Conservation (phyloP, 1,140 invertebrate genomes). For the Trichonephila clavata region DNA sequence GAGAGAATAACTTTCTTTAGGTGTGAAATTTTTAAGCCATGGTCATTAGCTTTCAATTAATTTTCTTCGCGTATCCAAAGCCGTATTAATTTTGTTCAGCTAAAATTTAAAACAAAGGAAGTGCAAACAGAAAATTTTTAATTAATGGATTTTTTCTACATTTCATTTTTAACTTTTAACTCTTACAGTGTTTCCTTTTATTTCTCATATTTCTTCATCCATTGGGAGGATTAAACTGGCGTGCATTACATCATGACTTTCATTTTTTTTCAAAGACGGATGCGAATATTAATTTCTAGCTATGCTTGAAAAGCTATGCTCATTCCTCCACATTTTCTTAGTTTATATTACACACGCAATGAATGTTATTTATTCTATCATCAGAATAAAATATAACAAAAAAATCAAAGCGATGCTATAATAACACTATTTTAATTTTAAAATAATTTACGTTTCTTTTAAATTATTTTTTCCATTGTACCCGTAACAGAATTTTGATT, state of each 20-base stretch:
- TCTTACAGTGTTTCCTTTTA: not conserved
- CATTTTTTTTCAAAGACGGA: not conserved
- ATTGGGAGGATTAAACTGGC: too few relatives aligned
- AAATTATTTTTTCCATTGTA: too few relatives aligned
- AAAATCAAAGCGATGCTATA: too few relatives aligned
- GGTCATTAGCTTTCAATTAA: conserved; percentile 22
- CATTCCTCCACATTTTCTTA: too few relatives aligned
- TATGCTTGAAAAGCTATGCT: too few relatives aligned
- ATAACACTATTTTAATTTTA: too few relatives aligned
- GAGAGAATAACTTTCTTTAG: not conserved
- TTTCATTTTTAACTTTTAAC: not conserved
- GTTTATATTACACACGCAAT: too few relatives aligned
- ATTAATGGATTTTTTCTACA: not conserved
- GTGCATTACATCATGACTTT: too few relatives aligned
- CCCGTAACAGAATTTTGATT: too few relatives aligned
- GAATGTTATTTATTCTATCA: too few relatives aligned
- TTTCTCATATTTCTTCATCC: not conserved
- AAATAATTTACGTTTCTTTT: too few relatives aligned
- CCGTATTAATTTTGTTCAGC: not conserved
- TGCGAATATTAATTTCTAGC: not conserved
- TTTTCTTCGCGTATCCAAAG: not conserved
- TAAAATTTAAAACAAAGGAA: not conserved
- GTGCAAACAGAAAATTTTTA: not conserved
- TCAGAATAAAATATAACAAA: too few relatives aligned
- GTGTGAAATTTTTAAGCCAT: not conserved